phyloP scores from a whole-genome alignment of 1,140 invertebrate genomes.

The Microvelia longipes region DNA sequence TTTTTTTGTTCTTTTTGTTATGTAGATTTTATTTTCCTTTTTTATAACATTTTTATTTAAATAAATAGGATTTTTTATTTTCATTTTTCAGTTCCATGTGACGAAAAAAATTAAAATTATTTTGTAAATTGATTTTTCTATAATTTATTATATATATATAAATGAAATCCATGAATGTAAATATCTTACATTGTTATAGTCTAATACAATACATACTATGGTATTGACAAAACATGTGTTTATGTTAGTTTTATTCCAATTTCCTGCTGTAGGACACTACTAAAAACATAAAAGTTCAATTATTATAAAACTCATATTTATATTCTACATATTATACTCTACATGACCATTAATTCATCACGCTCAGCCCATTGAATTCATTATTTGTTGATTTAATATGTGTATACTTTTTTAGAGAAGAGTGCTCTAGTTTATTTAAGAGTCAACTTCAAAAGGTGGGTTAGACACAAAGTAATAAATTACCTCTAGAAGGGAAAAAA shows the following conservation, averaged over 20 bases:
- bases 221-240: not conserved
- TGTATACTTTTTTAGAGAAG: too few relatives aligned
- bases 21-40: not conserved
- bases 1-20: not conserved
- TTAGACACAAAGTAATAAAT: too few relatives aligned
- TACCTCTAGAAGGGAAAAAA: too few relatives aligned
- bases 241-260: not conserved
- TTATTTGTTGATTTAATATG: too few relatives aligned
- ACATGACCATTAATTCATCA: too few relatives aligned
- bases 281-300: too few relatives aligned
- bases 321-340: too few relatives aligned
- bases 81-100: not conserved
- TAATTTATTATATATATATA: slow-evolving; percentile 4
- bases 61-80: not conserved
- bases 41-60: not conserved
- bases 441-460: too few relatives aligned
- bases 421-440: too few relatives aligned
- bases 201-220: slow-evolving; percentile 5
- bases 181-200: slow-evolving; percentile 4
- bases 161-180: not conserved
- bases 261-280: too few relatives aligned
- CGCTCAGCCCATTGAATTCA: too few relatives aligned
- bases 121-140: slow-evolving; percentile 5
- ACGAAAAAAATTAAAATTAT: not conserved
- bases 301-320: too few relatives aligned